Conservation (phyloP, 2,797 vertebrate species). For the Sebastes baramenuke region DNA sequence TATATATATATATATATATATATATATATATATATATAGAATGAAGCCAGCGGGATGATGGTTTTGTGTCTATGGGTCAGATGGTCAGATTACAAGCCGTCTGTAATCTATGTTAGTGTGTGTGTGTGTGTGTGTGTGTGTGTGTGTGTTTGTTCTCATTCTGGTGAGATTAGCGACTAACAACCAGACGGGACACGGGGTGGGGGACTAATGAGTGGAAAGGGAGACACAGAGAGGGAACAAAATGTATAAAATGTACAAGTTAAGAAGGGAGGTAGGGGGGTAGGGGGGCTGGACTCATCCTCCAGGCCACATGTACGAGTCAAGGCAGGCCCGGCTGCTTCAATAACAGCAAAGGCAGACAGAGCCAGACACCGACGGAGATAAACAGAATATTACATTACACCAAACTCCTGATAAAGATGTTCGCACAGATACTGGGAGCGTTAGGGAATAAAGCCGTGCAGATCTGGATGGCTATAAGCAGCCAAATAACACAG, state of each 20-base stretch:
- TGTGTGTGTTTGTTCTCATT: constrained; percentile 28
- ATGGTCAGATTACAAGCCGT: constrained; percentile 65
- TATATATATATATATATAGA: constrained; percentile 3
- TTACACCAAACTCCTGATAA: constrained; percentile 61
- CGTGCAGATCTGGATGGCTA: constrained; percentile 19
- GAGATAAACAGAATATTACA: constrained; percentile 66
- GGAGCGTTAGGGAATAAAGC: constrained; percentile 14
- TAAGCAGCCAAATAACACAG: constrained; percentile 30
- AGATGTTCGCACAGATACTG: constrained; percentile 37
- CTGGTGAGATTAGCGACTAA: constrained; percentile 53
- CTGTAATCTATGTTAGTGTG: constrained; percentile 61
- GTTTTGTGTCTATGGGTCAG: constrained; percentile 71
- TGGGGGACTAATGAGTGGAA: constrained; percentile 11
- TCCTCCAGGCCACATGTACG: constrained; percentile 26
- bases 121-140: constrained; percentile 41
- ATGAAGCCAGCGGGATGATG: constrained; percentile 38
- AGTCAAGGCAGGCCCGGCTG: constrained; percentile 55
- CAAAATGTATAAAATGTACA: constrained; percentile 27
- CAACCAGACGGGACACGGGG: constrained; percentile 34
- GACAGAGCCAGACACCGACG: constrained; percentile 39
- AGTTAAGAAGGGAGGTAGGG: not conserved
- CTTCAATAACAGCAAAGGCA: constrained; percentile 38
- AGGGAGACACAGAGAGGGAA: not conserved
- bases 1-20: constrained; percentile 5
- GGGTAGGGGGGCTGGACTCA: not conserved